Evolutionary conservation across 2,113 vertebrate genomes (phyloP).

Genomic region (Hymenochirus boettgeri): DNA sequence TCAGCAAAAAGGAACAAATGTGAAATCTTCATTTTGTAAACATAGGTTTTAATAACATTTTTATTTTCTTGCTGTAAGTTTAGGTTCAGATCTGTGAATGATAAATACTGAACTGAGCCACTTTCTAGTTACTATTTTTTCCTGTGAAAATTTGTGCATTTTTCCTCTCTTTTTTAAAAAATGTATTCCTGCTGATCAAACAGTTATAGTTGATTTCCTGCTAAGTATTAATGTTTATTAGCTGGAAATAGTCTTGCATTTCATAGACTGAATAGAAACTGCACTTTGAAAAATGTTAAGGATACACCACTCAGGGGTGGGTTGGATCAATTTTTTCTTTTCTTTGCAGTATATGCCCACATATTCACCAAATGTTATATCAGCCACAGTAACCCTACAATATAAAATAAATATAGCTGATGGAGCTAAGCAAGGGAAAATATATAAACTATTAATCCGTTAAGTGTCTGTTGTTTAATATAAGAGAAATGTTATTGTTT

Average conservation of each 20-base stretch:
- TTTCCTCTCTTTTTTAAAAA: no score
- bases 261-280: background rate
- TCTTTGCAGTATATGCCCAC: constrained; percentile 14
- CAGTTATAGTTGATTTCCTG: no score
- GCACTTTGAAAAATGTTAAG: constrained; percentile 17
- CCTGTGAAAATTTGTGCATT: no score
- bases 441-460: constrained; percentile 64
- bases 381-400: constrained; percentile 3
- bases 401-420: constrained; percentile 43
- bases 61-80: no score
- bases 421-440: constrained; percentile 49
- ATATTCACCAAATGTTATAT: constrained; percentile 7
- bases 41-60: no score
- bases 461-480: constrained; percentile 72
- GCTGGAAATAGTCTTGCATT: background rate
- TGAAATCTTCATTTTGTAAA: no score
- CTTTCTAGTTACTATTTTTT: no score
- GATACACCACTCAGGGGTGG: constrained; percentile 1
- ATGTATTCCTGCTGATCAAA: no score
- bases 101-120: no score
- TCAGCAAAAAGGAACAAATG: no score
- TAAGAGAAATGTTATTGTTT: constrained; percentile 68
- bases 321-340: background rate
- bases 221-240: background rate
- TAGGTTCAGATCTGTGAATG: no score